Evolutionary conservation across 2,797 vertebrate species (phyloP).

Genomic region (Labroides dimidiatus): DNA sequence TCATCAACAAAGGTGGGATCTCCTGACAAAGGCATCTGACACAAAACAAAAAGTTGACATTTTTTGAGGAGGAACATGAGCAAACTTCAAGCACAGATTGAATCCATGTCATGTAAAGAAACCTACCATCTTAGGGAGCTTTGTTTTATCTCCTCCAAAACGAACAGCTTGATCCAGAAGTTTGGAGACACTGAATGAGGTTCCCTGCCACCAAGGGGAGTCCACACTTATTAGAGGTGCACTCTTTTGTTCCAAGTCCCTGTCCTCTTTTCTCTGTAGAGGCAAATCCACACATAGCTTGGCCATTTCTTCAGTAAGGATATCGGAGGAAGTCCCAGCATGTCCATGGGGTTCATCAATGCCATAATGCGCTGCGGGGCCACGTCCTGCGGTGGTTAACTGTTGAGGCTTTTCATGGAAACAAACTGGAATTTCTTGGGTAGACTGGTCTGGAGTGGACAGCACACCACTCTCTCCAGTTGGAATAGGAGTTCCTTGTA

Average conservation of each 20-base stretch:
- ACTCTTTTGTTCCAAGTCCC: constrained; percentile 13
- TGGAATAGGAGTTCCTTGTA: constrained; percentile 36
- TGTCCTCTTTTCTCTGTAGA: constrained; percentile 26
- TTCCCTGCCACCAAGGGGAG: constrained; percentile 1
- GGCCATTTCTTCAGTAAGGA: constrained; percentile 61
- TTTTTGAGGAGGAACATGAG: neutral
- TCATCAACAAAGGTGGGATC: constrained; percentile 58
- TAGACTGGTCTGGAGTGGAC: constrained; percentile 75
- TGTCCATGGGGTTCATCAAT: neutral
- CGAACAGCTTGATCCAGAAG: constrained; percentile 28
- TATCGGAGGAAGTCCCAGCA: neutral
- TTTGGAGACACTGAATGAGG: constrained; percentile 21
- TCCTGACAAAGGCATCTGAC: constrained; percentile 75
- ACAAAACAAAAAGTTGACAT: constrained; percentile 12
- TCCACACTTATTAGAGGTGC: constrained; percentile 12
- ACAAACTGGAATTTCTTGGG: constrained; percentile 46
- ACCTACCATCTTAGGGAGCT: constrained; percentile 34
- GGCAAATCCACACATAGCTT: constrained; percentile 58
- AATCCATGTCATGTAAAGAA: neutral
- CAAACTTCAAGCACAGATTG: neutral
- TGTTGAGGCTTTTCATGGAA: constrained; percentile 33
- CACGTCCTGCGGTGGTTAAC: neutral
- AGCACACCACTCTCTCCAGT: constrained; percentile 52
- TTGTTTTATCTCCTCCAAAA: constrained; percentile 9
- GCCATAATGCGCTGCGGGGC: constrained; percentile 9